Evolutionary conservation across 2,888 invertebrate species (phyloP).

Genomic region (Drosophila recens): DNA sequence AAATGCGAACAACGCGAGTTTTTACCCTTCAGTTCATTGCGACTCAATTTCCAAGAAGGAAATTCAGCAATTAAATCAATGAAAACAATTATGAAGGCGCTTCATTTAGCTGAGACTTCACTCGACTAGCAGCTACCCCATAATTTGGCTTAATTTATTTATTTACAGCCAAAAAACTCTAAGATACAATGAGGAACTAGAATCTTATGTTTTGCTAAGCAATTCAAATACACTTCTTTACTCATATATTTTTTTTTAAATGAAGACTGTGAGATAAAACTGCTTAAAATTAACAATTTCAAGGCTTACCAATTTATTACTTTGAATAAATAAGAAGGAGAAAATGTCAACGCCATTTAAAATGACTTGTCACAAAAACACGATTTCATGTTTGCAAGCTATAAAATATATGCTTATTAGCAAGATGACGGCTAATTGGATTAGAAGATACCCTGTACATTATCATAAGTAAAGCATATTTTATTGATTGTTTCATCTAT

Average conservation of each 20-base stretch:
- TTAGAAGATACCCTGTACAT: slow-evolving; percentile 1
- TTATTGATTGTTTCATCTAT: slow-evolving; percentile 20
- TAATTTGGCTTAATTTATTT: neutral
- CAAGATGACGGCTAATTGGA: neutral
- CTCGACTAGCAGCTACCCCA: neutral
- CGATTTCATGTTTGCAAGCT: neutral
- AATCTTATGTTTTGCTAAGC: neutral
- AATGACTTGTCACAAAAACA: neutral
- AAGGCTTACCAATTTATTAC: too few species aligned
- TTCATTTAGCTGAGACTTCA: neutral
- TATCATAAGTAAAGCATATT: slow-evolving; percentile 3
- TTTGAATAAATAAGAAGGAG: too few species aligned
- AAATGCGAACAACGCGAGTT: neutral
- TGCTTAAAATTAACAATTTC: too few species aligned
- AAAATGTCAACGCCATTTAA: slow-evolving; percentile 1
- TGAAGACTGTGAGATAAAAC: too few species aligned
- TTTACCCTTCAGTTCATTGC: neutral
- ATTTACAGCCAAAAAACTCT: neutral
- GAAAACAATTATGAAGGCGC: neutral
- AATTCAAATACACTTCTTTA: too few species aligned
- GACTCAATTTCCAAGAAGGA: neutral
- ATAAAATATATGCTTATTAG: slow-evolving; percentile 7
- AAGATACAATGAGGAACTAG: neutral
- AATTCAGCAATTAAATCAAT: slow-evolving; percentile 30
- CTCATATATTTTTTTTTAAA: too few species aligned